Percentiles rank a stretch among this genome's conserved stretches.
These are phyloP conservation scores for Alexandromys oeconomus DNA, from an alignment of 2,797 vertebrate genomes.

Conservation along the genomic window DNA sequence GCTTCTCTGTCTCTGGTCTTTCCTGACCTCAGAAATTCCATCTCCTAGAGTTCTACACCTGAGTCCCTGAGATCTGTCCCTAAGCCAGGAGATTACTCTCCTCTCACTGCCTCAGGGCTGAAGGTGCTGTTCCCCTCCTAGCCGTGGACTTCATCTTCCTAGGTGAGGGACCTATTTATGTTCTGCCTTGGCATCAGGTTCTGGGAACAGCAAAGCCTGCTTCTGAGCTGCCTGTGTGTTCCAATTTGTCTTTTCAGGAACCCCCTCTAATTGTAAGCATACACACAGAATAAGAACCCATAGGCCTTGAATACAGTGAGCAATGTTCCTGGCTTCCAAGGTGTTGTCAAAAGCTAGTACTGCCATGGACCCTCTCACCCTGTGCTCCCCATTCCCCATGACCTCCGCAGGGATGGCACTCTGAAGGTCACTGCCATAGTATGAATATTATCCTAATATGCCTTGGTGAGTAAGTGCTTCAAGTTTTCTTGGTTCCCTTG, in stretches of 20 bases:
- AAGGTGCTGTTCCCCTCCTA: not conserved
- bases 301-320: not conserved
- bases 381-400: not conserved
- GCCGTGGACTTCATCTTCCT: not conserved
- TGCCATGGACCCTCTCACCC: not conserved
- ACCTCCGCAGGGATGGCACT: not conserved
- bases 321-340: not conserved
- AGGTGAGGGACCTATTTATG: not conserved
- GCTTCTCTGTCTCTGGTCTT: not conserved
- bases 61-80: not conserved
- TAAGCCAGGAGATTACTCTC: not conserved
- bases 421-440: not conserved
- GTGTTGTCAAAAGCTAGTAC: not conserved
- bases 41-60: not conserved
- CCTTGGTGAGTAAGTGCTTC: slow-evolving; percentile 70
- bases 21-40: not conserved
- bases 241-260: not conserved
- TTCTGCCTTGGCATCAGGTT: not conserved
- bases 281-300: not conserved
- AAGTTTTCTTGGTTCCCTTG: slow-evolving; percentile 81
- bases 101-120: not conserved
- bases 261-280: not conserved
- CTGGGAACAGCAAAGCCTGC: not conserved
- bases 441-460: slow-evolving; percentile 28
- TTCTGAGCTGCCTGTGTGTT: not conserved